phyloP scores from a whole-genome alignment of 1,140 invertebrate species.

The Lordiphosa mommai region DNA sequence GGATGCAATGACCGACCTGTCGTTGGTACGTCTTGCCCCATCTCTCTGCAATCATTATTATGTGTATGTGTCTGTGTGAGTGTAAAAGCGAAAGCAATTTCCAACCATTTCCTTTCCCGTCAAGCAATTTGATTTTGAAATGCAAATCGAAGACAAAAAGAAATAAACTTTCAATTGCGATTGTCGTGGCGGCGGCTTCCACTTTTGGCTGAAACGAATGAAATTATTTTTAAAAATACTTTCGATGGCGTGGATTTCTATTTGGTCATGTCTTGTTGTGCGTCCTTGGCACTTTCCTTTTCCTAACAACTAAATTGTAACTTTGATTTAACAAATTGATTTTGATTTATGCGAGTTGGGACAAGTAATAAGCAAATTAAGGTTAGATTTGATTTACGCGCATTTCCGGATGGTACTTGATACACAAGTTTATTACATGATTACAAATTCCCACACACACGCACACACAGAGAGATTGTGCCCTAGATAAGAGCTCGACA shows the following conservation, averaged over 20 bases:
- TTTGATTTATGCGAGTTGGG: conserved; percentile 48
- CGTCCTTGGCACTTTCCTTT: conserved; percentile 14
- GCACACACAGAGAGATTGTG: conserved; percentile 30
- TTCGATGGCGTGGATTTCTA: conserved; percentile 28
- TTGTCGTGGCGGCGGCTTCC: conserved; percentile 35
- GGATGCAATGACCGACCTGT: conserved; percentile 58
- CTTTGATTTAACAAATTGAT: conserved; percentile 59
- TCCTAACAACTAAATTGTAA: neutral
- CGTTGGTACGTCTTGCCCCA: conserved; percentile 11
- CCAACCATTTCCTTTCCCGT: conserved; percentile 48
- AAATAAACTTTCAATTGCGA: conserved; percentile 65
- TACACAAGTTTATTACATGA: conserved; percentile 46
- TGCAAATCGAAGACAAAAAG: conserved; percentile 58
- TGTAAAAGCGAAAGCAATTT: conserved; percentile 63
- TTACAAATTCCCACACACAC: conserved; percentile 39
- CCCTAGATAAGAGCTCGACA: conserved; percentile 34
- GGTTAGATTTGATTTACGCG: conserved; percentile 70
- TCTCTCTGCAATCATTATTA: conserved; percentile 4
- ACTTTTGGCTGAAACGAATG: conserved; percentile 43
- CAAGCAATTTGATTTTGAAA: conserved; percentile 45
- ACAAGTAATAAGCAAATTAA: conserved; percentile 37
- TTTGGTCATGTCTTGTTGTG: conserved; percentile 2
- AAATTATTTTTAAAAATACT: conserved; percentile 55
- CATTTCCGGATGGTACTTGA: conserved; percentile 52
- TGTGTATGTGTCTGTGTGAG: conserved; percentile 11